Evolutionary conservation across 2,797 vertebrate genomes (phyloP).

Genomic region (Peromyscus attwateri): DNA sequence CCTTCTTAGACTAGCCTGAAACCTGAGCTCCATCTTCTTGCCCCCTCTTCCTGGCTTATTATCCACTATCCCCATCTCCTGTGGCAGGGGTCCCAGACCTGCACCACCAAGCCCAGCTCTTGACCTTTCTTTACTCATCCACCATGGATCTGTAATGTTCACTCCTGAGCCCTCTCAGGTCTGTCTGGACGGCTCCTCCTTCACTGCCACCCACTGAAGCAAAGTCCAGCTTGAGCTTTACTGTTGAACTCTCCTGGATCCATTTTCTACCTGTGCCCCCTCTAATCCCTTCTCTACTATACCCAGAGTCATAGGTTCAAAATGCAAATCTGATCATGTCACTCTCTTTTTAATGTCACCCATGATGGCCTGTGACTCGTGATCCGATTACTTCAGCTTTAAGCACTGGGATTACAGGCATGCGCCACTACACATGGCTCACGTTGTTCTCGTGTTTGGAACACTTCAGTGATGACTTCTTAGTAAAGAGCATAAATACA

Average conservation of each 20-base stretch:
- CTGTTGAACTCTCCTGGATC: neutral
- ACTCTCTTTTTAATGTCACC: neutral
- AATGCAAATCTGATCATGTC: conserved; percentile 16
- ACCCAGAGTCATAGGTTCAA: neutral
- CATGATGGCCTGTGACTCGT: neutral
- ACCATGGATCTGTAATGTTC: neutral
- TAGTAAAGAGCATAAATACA: neutral
- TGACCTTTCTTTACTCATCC: neutral
- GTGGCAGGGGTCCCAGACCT: neutral
- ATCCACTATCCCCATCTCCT: neutral
- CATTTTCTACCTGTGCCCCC: neutral
- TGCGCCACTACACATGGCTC: neutral
- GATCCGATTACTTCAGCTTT: neutral
- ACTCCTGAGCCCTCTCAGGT: neutral
- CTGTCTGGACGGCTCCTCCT: neutral
- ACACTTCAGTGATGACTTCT: neutral
- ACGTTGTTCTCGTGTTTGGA: conserved; percentile 5
- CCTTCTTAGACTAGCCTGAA: neutral
- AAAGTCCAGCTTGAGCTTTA: neutral
- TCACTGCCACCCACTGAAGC: neutral
- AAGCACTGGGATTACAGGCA: neutral
- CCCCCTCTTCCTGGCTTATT: neutral
- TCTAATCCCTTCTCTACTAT: conserved; percentile 25
- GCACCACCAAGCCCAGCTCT: neutral
- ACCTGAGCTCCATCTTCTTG: neutral